phyloP scores from a whole-genome alignment of 2,888 invertebrate species.

The Sceliomorpha sp. region DNA sequence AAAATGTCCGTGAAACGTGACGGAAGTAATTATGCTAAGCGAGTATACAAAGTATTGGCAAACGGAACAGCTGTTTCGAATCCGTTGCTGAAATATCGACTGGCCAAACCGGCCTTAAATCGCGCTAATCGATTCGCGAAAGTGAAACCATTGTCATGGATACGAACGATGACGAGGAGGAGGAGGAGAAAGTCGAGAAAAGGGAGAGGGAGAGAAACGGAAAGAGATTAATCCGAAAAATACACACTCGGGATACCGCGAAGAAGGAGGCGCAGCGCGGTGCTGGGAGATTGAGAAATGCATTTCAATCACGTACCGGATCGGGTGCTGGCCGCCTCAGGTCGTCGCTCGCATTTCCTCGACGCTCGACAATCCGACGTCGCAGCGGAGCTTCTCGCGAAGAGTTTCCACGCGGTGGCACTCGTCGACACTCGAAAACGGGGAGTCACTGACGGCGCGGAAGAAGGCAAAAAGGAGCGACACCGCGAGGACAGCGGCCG shows the following conservation, averaged over 20 bases:
- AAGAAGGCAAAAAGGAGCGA: no score
- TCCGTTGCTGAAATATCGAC: conserved; percentile 48
- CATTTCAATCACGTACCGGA: conserved; percentile 39
- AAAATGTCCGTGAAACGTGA: no score
- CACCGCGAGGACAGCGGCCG: no score
- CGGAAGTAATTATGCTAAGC: no score
- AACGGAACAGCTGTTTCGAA: conserved; percentile 43
- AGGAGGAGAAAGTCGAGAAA: no score
- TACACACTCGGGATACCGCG: neutral
- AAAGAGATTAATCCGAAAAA: conserved; percentile 9
- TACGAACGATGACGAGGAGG: no score
- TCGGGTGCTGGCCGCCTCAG: conserved; percentile 18
- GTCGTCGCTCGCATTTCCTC: conserved; percentile 24
- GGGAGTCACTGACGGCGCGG: no score
- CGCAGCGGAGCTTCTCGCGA: neutral
- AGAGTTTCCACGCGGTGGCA: no score
- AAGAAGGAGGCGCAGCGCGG: neutral
- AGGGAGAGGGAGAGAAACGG: no score
- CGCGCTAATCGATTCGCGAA: conserved; percentile 46
- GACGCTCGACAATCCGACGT: conserved; percentile 24
- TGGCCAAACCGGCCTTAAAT: conserved; percentile 46
- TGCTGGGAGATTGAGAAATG: conserved; percentile 3
- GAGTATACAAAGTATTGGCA: no score
- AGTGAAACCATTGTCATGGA: conserved; percentile 53
- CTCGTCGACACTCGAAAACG: no score